A percentile compares a stretch with the other conserved stretches of the same genome.
Conservation (phyloP, 2,888 invertebrate species). For the Dysmachus trigonus region DNA sequence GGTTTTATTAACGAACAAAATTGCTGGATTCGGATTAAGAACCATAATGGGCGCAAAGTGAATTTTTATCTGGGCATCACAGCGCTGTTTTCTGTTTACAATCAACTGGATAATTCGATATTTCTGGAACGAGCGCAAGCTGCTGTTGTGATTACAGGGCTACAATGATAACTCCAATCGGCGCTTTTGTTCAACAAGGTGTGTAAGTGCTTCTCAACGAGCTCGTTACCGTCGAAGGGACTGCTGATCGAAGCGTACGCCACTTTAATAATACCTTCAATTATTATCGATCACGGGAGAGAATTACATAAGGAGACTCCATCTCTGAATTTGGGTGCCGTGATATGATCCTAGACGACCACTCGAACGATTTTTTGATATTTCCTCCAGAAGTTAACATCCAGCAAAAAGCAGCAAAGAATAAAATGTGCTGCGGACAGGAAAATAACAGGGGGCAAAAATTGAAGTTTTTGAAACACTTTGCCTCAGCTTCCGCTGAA, state of each 20-base stretch:
- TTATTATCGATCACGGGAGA: slow-evolving; percentile 29
- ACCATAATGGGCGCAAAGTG: slow-evolving; percentile 41
- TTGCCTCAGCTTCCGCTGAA: slow-evolving; percentile 27
- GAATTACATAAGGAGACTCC: slow-evolving; percentile 17
- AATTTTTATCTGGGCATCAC: slow-evolving; percentile 29
- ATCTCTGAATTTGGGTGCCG: neutral
- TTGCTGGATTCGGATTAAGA: slow-evolving; percentile 39
- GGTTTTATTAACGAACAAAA: slow-evolving; percentile 27
- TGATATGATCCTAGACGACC: slow-evolving; percentile 38
- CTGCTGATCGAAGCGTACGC: neutral
- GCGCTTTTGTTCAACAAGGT: slow-evolving; percentile 38
- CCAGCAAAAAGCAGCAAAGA: neutral
- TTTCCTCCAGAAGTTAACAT: slow-evolving; percentile 32
- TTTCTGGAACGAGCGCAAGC: slow-evolving; percentile 23
- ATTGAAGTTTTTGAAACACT: slow-evolving; percentile 29
- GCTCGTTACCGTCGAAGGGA: slow-evolving; percentile 8
- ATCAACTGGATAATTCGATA: slow-evolving; percentile 32
- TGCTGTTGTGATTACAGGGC: neutral
- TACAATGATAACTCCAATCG: neutral
- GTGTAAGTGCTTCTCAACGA: slow-evolving; percentile 14
- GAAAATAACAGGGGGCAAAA: slow-evolving; percentile 12
- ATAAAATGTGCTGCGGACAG: neutral
- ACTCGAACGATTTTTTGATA: slow-evolving; percentile 33
- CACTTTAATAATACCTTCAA: slow-evolving; percentile 4
- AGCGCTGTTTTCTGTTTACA: neutral